Conservation (phyloP, 2,888 invertebrate genomes). For the Tribolium freemani region DNA sequence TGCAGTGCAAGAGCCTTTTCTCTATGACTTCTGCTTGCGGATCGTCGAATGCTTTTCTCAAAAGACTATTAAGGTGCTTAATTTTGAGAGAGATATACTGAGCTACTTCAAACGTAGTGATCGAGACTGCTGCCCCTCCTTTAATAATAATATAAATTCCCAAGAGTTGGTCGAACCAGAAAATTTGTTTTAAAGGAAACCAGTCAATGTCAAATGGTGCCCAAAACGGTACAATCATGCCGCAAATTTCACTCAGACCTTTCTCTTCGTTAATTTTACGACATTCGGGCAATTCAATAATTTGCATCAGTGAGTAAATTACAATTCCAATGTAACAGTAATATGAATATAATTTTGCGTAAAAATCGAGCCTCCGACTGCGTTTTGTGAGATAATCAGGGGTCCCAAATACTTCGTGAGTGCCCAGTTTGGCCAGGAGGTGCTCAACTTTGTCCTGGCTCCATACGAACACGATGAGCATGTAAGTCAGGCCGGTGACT, state of each 20-base stretch:
- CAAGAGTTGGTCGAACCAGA: neutral
- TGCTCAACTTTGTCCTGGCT: neutral
- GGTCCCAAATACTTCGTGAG: neutral
- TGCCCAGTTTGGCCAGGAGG: neutral
- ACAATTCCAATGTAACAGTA: neutral
- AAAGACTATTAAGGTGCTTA: slow-evolving; percentile 30
- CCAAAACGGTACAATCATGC: slow-evolving; percentile 33
- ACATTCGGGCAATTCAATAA: slow-evolving; percentile 10
- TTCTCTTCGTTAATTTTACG: slow-evolving; percentile 13
- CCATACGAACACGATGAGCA: neutral
- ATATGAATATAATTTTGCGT: neutral
- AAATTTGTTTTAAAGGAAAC: neutral
- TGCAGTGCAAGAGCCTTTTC: slow-evolving; percentile 26
- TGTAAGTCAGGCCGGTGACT: neutral
- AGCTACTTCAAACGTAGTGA: slow-evolving; percentile 38
- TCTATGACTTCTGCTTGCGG: slow-evolving; percentile 3
- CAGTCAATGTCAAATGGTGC: slow-evolving; percentile 33
- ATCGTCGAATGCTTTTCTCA: slow-evolving; percentile 25
- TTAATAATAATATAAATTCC: neutral
- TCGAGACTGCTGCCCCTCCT: slow-evolving; percentile 31
- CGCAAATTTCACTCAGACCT: slow-evolving; percentile 36
- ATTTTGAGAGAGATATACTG: slow-evolving; percentile 36
- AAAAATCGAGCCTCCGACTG: neutral
- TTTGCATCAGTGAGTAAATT: neutral
- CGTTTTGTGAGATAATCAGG: neutral